Base-by-base conservation (phyloP, 2,888 invertebrate genomes). In the Nomada ruficornis region DNA sequence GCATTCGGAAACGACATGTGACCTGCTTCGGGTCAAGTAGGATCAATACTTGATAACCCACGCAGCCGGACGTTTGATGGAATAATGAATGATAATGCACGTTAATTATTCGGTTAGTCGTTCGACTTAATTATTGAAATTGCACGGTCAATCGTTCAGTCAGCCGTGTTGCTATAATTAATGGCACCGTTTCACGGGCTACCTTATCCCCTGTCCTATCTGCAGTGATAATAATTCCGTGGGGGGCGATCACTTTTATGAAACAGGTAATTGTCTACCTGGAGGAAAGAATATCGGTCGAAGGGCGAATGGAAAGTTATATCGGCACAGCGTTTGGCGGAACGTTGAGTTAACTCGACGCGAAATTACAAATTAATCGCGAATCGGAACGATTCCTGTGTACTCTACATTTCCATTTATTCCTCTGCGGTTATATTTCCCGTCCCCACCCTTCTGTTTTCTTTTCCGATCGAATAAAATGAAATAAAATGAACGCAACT, bases 51-150 rank as follows among this genome's bases (percentile, higher is more conserved):
- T 84, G 86, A 82, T 82, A 87, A 81, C 77, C 42, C 15, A 29
- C 65, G 44, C 62, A 64, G 29, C 23, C 52, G 67, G 36, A 57
- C 63, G 82, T 60, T 79, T 76, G 82, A 82, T 82, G 50, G 80
- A 87, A 87, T 87, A 87, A 87, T 87, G 82, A 84, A 87, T 82
- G 79, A 85, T 86, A 86, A 86, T 84, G 82, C 54, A 50, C 80
- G 83, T 80, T 86, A 80, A 86, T 86, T 82, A 85, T 85, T 82
- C 85, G 84, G 64, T 77, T 86, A 86, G 88, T 88, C 84, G 82
- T 80, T 77, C 65, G 69, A 86, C 80, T 86, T 83, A 85, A 88
- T 88, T 83, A 86, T 87, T 84, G 86, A 88, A 87, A 86, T 81
- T 81, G 83, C 73, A 77, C 82, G 82, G 82, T 80, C 86, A 86